Percentiles rank a stretch among this genome's conserved stretches.
Evolutionary conservation across 2,113 vertebrate genomes (phyloP).

Genomic region (Seriola rivoliana): DNA sequence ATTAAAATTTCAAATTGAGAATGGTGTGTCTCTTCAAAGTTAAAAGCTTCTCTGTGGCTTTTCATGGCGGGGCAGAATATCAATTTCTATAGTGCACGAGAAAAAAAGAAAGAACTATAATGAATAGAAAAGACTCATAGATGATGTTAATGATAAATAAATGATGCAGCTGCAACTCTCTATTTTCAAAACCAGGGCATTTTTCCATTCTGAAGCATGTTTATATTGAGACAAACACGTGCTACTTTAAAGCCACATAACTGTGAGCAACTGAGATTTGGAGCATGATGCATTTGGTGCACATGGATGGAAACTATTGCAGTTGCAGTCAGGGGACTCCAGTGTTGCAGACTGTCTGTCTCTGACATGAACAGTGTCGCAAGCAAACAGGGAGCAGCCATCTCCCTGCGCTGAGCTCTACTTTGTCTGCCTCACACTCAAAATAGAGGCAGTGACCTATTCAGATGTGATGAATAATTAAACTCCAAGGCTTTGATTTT

Average conservation of each 20-base stretch:
- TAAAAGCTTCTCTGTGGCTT: background rate
- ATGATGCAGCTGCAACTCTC: background rate
- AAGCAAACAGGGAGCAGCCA: slow-evolving; percentile 41
- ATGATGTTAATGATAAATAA: background rate
- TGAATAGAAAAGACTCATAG: background rate
- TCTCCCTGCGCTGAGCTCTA: slow-evolving; percentile 58
- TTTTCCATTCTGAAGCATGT: background rate
- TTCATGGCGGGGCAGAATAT: background rate
- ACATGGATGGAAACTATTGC: slow-evolving; percentile 24
- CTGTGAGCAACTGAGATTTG: slow-evolving; percentile 12
- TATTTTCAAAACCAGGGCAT: background rate
- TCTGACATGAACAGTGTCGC: slow-evolving; percentile 22
- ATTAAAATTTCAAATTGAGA: background rate
- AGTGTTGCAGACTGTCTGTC: slow-evolving; percentile 9
- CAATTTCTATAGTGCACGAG: background rate
- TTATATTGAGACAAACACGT: background rate
- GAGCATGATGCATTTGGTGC: slow-evolving; percentile 35
- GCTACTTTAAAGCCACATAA: slow-evolving; percentile 20
- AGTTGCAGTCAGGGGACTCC: slow-evolving; percentile 9
- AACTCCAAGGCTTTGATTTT: slow-evolving; percentile 72
- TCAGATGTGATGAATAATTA: slow-evolving; percentile 83
- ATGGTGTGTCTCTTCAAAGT: background rate
- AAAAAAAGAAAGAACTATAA: background rate
- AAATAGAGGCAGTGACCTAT: slow-evolving; percentile 82
- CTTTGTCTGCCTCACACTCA: slow-evolving; percentile 71